Base-by-base conservation (phyloP, 1,140 invertebrate species). In the Drosophila erecta region DNA sequence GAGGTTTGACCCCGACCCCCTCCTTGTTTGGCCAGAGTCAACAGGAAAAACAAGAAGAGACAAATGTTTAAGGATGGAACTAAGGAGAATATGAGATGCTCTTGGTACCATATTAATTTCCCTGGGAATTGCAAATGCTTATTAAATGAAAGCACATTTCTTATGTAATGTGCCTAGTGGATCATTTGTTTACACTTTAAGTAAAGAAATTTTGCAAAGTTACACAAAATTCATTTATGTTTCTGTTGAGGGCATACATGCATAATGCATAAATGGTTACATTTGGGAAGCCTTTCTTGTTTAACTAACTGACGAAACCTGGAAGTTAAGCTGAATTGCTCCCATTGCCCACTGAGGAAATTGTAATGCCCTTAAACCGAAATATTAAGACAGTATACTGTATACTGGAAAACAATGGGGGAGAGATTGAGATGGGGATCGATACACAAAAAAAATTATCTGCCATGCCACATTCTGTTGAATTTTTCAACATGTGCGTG, bases 401-500 rank as follows among this genome's bases (percentile, higher is more conserved):
- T 4, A 4, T 24, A 4, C 8, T n/a, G 15, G 14, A 12, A 2
- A 56, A 60, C 24, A 57, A 38, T 30, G 24, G 4, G 2, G 8
- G 24, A 17, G 33, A 76, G 20, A 51, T n/a, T 20, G 35, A 27
- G 65, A 62, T 15, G 64, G 41, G 37, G 33, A 49, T 54, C 70
- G 30, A 65, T 51, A 62, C 51, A 46, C n/a, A 37, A 43, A 67
- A 67, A 62, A 79, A 87, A 61, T 77, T 74, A 81, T 85, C 66
- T 80, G 41, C 43, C 49, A 35, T 35, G 65, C 60, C 72, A 54
- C 64, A 66, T 66, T 65, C 59, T 78, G 59, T 58, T 74, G 59
- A 86, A 76, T 86, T 80, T 84, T 73, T 66, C 57, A 83, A 30
- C 58, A 76, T 44, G 37, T 59, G 59, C 57, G 61, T 35, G 46